Percentiles rank a stretch among this genome's conserved stretches.
These are phyloP conservation scores for Hirundichthys speculiger DNA, from an alignment of 2,113 vertebrate genomes.

Conservation along the genomic window DNA sequence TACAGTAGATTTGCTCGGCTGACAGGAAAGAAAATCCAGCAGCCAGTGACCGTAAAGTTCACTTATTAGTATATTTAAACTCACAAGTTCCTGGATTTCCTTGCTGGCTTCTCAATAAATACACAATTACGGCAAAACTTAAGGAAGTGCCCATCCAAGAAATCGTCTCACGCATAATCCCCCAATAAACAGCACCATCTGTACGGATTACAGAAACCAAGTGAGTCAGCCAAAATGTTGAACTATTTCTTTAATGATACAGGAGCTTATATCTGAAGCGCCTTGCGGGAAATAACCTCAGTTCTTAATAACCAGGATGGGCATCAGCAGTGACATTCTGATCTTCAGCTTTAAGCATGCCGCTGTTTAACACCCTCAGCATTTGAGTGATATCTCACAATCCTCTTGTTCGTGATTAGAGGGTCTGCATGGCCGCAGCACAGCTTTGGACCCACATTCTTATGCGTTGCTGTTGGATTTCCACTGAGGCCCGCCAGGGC, in stretches of 20 bases:
- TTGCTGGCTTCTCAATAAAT: neutral
- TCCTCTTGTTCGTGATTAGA: constrained; percentile 53
- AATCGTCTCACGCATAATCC: neutral
- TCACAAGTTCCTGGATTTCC: constrained; percentile 9
- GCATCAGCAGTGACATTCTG: constrained; percentile 16
- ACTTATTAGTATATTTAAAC: neutral
- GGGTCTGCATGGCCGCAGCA: constrained; percentile 17
- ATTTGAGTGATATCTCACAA: constrained; percentile 28
- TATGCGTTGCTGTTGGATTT: constrained; percentile 41
- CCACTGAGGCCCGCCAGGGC: constrained; percentile 50
- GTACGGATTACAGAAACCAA: constrained; percentile 7
- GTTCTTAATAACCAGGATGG: constrained; percentile 20
- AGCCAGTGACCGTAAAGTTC: neutral
- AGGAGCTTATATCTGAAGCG: constrained; percentile 3
- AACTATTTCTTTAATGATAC: constrained; percentile 4
- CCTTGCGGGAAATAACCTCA: constrained; percentile 8
- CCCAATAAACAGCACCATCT: neutral
- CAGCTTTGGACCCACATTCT: constrained; percentile 14
- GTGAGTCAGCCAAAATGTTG: neutral
- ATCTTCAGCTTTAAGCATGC: constrained; percentile 13
- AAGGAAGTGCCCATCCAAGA: neutral
- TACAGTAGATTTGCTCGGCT: neutral
- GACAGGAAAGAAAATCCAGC: neutral
- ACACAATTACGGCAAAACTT: neutral
- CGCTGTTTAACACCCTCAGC: constrained; percentile 14